Evolutionary conservation across 2,888 invertebrate genomes (phyloP), one percentile per base, ranked within the genome.

Genomic region (Leptogaster cylindrica): DNA sequence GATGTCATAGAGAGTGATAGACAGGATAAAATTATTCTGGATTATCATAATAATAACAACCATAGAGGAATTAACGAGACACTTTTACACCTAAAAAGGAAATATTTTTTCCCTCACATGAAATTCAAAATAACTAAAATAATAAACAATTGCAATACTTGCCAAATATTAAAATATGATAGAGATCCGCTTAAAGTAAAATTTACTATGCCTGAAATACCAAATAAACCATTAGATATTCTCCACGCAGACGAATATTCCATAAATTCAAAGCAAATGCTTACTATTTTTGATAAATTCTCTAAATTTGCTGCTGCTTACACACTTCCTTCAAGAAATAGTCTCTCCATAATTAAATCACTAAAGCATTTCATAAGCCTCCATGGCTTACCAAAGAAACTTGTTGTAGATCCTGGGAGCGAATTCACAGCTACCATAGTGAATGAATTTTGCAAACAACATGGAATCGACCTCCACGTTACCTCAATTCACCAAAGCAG

Each of bases 111-210:
- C 27, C 69, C 61, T 25, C 68, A 69, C 25, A 18, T 69, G 4
- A 65, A 33, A 27, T 18, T 27, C 7, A 67, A 70, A 66, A 50
- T 69, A 18, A 65, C 66, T 12, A 65, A 68, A 61, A 55, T 50
- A 31, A 66, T 70, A 23, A 70, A 70, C 27, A 70, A 69, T 16
- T 71, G 67, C 6, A 31, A 65, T 8, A 61, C 69, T 52, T 70
- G 68, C 20, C 68, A 61, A 5, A 61, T 39, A 55, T 46, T 55
- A 12, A 69, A 68, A 44, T 70, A 67, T 58, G 68, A 70, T 8
- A 46, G 71, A 33, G 51, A 66, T 7, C 70, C 70, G 16, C 48
- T 70, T 10, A 67, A 61, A 66, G 50, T 52, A 7, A 61, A 44
- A 12, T 65, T 70, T 12, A 67, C 67, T 25, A 25, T 67, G 14